Evolutionary conservation across 2,888 invertebrate species (phyloP).

Genomic region (Ichneumon xanthorius): DNA sequence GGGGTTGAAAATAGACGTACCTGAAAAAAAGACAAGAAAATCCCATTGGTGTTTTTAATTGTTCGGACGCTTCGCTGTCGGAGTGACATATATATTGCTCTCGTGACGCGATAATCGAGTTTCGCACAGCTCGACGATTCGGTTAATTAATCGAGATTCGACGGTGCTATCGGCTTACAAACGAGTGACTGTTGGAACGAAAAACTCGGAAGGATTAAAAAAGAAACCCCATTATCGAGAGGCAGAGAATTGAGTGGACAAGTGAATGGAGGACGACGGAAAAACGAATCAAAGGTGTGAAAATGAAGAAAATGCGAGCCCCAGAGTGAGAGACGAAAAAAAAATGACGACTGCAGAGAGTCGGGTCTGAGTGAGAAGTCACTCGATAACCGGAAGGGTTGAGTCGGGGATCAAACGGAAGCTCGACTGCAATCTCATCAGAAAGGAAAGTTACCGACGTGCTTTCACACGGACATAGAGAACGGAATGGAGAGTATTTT

Average conservation of each 20-base stretch:
- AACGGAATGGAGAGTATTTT: constrained; percentile 46
- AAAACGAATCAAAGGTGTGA: constrained; percentile 5
- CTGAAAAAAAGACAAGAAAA: constrained; percentile 5
- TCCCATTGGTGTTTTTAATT: constrained; percentile 30
- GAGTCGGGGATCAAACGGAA: constrained; percentile 24
- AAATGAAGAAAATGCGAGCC: constrained; percentile 18
- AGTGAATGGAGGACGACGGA: constrained; percentile 1
- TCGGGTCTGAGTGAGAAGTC: not conserved
- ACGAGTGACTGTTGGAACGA: constrained; percentile 50
- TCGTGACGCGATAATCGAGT: constrained; percentile 55
- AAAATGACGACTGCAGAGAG: not conserved
- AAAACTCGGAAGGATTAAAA: constrained; percentile 27
- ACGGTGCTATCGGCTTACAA: constrained; percentile 57
- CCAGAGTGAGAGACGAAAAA: not conserved
- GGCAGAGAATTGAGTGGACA: not conserved
- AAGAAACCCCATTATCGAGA: constrained; percentile 5
- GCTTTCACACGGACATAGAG: constrained; percentile 19
- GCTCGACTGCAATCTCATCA: constrained; percentile 27
- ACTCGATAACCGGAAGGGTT: constrained; percentile 21
- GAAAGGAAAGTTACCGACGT: constrained; percentile 25
- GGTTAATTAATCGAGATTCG: constrained; percentile 64
- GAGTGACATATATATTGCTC: constrained; percentile 27
- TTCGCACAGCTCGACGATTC: constrained; percentile 56
- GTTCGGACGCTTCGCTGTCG: constrained; percentile 39
- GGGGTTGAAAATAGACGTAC: not conserved